Conservation (phyloP, 2,888 invertebrate species). For the Coleophora flavipennella region DNA sequence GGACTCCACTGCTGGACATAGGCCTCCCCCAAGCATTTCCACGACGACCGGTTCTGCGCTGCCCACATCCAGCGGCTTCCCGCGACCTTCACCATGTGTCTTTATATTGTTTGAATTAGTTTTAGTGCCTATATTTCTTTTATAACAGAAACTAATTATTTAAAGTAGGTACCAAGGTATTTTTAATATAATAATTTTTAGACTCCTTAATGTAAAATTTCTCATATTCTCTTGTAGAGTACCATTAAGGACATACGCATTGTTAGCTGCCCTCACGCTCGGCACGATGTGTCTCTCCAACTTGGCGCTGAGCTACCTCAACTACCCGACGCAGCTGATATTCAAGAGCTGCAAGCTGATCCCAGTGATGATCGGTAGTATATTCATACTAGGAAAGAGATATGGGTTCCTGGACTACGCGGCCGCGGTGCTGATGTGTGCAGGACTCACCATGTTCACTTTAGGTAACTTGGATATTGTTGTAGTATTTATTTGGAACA, state of each 20-base stretch:
- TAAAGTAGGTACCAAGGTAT: too few species aligned
- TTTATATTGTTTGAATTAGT: too few species aligned
- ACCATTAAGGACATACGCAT: constrained; percentile 83
- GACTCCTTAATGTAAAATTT: too few species aligned
- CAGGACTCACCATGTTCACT: constrained; percentile 92
- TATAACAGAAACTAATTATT: too few species aligned
- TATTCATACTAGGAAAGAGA: constrained; percentile 90
- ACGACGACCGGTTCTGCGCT: too few species aligned
- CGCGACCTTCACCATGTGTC: too few species aligned
- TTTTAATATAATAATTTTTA: too few species aligned
- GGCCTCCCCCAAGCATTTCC: too few species aligned
- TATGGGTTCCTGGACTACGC: constrained; percentile 88
- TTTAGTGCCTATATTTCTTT: too few species aligned
- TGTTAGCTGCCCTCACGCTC: constrained; percentile 89
- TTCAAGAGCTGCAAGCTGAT: constrained; percentile 98
- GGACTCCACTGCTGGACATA: too few species aligned
- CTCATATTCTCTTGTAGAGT: constrained; percentile 74
- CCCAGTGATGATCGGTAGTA: constrained; percentile 95
- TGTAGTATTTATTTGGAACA: too few species aligned
- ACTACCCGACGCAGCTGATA: constrained; percentile 97
- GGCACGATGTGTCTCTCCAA: constrained; percentile 98
- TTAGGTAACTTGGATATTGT: constrained; percentile 77
- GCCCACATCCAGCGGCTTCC: too few species aligned
- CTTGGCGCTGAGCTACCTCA: constrained; percentile 92
- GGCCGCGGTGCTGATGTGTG: constrained; percentile 89